Percentiles rank a stretch among this genome's conserved stretches.
Evolutionary conservation across 2,797 vertebrate genomes (phyloP).

Genomic region (Paratrypauchen microcephalus): DNA sequence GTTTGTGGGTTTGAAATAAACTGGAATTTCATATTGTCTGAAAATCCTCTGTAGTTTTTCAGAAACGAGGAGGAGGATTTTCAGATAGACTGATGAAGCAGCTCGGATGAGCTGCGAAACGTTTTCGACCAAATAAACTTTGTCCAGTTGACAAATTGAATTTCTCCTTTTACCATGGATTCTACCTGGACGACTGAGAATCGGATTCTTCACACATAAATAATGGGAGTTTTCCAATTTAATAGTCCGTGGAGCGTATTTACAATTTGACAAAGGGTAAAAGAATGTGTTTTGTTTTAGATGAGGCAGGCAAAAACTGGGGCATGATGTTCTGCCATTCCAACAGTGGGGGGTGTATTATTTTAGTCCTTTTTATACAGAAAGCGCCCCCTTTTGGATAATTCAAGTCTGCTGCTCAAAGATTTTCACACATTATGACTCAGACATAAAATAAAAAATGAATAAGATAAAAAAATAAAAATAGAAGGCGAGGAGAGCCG

Average conservation of each 20-base stretch:
- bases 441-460: slow-evolving; percentile 66
- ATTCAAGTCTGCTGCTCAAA: slow-evolving; percentile 68
- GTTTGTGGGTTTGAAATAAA: no score
- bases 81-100: no score
- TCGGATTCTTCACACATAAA: no score
- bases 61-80: no score
- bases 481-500: slow-evolving; percentile 55
- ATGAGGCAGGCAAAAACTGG: slow-evolving; percentile 33
- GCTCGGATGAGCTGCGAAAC: no score
- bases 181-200: no score
- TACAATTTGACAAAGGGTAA: slow-evolving; percentile 80
- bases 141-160: no score
- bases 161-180: no score
- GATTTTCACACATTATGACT: slow-evolving; percentile 80
- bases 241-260: slow-evolving; percentile 79
- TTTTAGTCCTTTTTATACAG: not conserved
- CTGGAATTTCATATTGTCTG: no score
- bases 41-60: no score
- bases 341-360: slow-evolving; percentile 17
- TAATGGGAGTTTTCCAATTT: slow-evolving; percentile 55
- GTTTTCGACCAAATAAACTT: no score
- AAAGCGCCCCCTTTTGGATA: slow-evolving; percentile 59
- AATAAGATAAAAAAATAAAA: slow-evolving; percentile 60
- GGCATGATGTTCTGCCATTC: slow-evolving; percentile 33
- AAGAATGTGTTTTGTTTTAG: slow-evolving; percentile 25